These are phyloP conservation scores for Cromileptes altivelis DNA, from an alignment of 2,113 vertebrate genomes.

Conservation along the genomic window DNA sequence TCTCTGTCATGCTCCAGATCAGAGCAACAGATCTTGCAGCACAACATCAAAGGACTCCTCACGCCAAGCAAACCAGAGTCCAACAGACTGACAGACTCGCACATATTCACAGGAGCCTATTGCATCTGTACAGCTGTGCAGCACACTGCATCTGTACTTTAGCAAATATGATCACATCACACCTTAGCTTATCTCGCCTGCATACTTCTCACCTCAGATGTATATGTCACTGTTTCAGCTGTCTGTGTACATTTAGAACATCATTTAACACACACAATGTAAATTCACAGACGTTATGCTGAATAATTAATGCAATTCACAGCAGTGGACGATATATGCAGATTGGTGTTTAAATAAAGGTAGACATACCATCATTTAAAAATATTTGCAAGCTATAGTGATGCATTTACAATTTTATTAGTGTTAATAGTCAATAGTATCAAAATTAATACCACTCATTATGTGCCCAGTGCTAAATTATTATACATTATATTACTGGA, in stretches of 20 bases:
- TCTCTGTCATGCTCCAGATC: conserved; percentile 67
- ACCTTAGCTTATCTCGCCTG: conserved; percentile 29
- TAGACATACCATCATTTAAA: too few relatives aligned
- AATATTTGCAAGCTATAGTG: too few relatives aligned
- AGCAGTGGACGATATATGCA: background rate
- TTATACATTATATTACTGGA: background rate
- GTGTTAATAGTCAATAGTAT: too few relatives aligned
- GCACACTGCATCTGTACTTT: conserved; percentile 22
- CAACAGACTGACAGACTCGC: conserved; percentile 40
- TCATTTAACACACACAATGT: background rate
- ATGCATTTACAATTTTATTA: too few relatives aligned
- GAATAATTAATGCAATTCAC: conserved; percentile 31
- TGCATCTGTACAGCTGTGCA: conserved; percentile 31
- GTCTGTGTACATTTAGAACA: conserved; percentile 6
- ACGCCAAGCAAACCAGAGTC: conserved; percentile 32
- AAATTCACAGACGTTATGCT: background rate
- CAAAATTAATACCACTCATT: too few relatives aligned
- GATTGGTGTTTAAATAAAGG: background rate
- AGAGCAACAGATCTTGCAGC: conserved; percentile 63
- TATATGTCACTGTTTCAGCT: background rate
- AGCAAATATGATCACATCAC: conserved; percentile 39
- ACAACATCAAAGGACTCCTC: conserved; percentile 71
- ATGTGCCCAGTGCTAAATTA: background rate
- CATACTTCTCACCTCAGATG: conserved; percentile 24
- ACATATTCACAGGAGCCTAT: conserved; percentile 39